Percentiles rank a stretch among this genome's conserved stretches.
These are phyloP conservation scores for Hucho hucho DNA, from an alignment of 2,113 vertebrate genomes.

Conservation along the genomic window DNA sequence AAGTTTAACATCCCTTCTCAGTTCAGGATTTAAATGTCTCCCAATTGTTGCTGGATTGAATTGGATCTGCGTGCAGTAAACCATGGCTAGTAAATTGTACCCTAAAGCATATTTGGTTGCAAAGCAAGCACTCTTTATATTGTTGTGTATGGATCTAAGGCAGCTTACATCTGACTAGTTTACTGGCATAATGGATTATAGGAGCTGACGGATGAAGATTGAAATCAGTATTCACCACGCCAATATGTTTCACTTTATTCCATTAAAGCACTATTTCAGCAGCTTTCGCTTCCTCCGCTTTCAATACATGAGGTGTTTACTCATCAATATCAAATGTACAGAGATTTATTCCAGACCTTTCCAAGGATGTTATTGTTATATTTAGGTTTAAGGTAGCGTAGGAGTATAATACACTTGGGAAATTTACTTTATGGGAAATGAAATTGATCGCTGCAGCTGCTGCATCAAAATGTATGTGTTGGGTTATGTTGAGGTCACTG, in stretches of 20 bases:
- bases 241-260: conserved; percentile 23
- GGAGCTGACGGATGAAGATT: conserved; percentile 29
- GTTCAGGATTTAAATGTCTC: conserved; percentile 20
- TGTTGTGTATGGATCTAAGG: conserved; percentile 34
- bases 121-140: conserved; percentile 32
- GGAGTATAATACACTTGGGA: too few relatives aligned
- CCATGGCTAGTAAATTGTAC: conserved; percentile 45
- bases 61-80: conserved; percentile 41
- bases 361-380: conserved; percentile 21
- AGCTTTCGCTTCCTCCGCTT: conserved; percentile 14
- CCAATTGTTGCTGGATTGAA: conserved; percentile 34
- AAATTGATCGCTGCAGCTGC: not conserved
- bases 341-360: conserved; percentile 28
- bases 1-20: conserved; percentile 8
- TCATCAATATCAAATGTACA: conserved; percentile 37
- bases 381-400: not conserved
- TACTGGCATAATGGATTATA: conserved; percentile 37
- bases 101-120: conserved; percentile 34
- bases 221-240: conserved; percentile 51
- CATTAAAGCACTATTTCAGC: conserved; percentile 30
- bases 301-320: conserved; percentile 40
- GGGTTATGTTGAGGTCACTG: too few relatives aligned
- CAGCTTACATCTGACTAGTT: conserved; percentile 41
- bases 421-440: not conserved
- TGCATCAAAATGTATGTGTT: not conserved